Evolutionary conservation across 2,113 vertebrate species (phyloP).

Genomic region (Onychorhynchus coronatus): DNA sequence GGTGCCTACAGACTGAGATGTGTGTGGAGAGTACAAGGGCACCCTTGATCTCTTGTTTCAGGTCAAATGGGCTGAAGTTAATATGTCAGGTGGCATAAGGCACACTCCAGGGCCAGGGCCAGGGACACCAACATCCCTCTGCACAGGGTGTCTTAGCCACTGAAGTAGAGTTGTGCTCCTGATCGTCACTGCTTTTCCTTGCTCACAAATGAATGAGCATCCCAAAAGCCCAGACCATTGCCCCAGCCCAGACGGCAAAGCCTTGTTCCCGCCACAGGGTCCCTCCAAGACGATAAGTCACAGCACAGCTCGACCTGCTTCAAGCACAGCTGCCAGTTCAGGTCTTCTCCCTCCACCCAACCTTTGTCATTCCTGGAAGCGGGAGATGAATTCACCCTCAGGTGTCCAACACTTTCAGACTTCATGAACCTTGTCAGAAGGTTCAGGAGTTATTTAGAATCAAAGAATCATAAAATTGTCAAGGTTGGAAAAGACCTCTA

Average conservation of each 20-base stretch:
- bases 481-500: background rate
- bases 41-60: background rate
- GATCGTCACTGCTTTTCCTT: background rate
- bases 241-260: background rate
- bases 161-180: background rate
- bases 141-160: background rate
- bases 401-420: background rate
- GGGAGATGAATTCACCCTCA: background rate
- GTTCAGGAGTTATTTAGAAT: background rate
- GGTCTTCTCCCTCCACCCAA: background rate
- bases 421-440: background rate
- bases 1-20: background rate
- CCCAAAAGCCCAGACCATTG: background rate
- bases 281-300: background rate
- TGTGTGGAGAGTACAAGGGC: background rate
- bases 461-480: background rate
- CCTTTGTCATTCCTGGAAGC: rapidly evolving
- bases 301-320: rapidly evolving
- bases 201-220: background rate
- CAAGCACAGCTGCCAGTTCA: background rate
- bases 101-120: rapidly evolving
- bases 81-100: background rate
- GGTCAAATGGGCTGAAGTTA: background rate
- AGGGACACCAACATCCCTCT: rapidly evolving
- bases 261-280: background rate